Evolutionary conservation across 2,797 vertebrate species (phyloP), one percentile per base, ranked within the genome.

Genomic region (Molossus alvarezi): DNA sequence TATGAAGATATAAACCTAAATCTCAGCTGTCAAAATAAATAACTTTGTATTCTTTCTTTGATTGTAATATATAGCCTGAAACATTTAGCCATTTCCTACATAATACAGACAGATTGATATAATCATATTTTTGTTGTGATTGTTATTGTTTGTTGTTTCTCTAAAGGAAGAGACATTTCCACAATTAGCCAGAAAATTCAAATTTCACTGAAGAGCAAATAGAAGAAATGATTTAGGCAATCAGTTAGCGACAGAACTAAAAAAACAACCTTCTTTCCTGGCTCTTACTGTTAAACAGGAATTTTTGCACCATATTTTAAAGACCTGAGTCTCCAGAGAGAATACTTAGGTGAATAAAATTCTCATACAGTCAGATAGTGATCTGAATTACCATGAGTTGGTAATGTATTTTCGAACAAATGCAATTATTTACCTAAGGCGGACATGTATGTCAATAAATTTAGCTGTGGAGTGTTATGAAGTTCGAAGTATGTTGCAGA

Each of bases 11-110:
- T 29, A 62, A 75, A 76, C 20, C 18, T 85, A 69, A 83, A 71
- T 45, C 60, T 69, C 29, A 82, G n/a, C 86, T 77, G 41, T 76
- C 88, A 87, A 80, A 80, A 92, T 29, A 77, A 95, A 73, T 81
- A 80, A 58, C 2, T 5, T 23, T 9, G 25, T 64, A 21, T 55
- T 15, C 25, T 60, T 57, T 33, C 33, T 88, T 85, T 77, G 21
- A 12, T 79, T 87, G 3, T 88, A 71, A 57, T 23, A 86, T 17
- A 33, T 33, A 87, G 15, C 67, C 51, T 71, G 27, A 79, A 96
- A 85, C 48, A 27, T 23, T 53, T 45, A 64, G 18, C 33, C 13
- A 9, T 92, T 93, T 72, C 41, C n/a, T 86, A 62, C 58, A 13
- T 1, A 45, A 58, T 17, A n/a, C 14, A 10, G 17, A 29, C 27